These are phyloP conservation scores for Rhopilema esculentum DNA, from an alignment of 30 jellyfish, hydroid and myxozoan species.

Conservation along the genomic window DNA sequence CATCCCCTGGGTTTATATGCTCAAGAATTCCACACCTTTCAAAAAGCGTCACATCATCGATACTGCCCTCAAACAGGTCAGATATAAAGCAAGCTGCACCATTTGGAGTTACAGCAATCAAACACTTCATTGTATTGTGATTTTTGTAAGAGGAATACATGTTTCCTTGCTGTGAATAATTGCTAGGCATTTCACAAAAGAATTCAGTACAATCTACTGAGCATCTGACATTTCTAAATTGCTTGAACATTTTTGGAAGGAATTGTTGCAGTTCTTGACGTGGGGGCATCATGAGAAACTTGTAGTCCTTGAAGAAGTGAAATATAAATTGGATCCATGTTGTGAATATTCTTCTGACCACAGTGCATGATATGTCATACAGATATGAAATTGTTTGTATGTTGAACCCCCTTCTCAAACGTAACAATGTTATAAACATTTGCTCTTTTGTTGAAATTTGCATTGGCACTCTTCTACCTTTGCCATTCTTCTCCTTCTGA, in stretches of 20 bases:
- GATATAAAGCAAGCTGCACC: slow-evolving; percentile 78
- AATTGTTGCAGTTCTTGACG: slow-evolving; percentile 22
- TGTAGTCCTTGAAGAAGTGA: slow-evolving; percentile 57
- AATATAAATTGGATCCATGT: slow-evolving; percentile 78
- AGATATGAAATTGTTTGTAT: slow-evolving; percentile 62
- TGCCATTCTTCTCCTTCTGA: neutral
- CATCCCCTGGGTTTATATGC: slow-evolving; percentile 77
- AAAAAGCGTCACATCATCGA: slow-evolving; percentile 66
- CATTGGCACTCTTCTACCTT: neutral
- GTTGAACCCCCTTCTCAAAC: slow-evolving; percentile 74
- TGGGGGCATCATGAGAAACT: slow-evolving; percentile 64
- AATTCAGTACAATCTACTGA: slow-evolving; percentile 71
- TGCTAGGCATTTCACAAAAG: slow-evolving; percentile 46
- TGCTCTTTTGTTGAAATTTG: slow-evolving; percentile 45
- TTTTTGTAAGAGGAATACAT: slow-evolving; percentile 68
- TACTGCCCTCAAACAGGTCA: slow-evolving; percentile 80
- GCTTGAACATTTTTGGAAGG: slow-evolving; percentile 53
- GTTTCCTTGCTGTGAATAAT: slow-evolving; percentile 71
- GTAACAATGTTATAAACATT: slow-evolving; percentile 54
- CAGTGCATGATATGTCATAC: slow-evolving; percentile 61
- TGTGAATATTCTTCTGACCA: slow-evolving; percentile 54
- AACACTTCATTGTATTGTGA: slow-evolving; percentile 31
- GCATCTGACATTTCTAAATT: neutral
- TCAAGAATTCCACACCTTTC: slow-evolving; percentile 75
- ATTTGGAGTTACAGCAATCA: slow-evolving; percentile 82